These are phyloP conservation scores for Drosophila kanekoi DNA, from an alignment of 2,888 invertebrate species.

Conservation along the genomic window DNA sequence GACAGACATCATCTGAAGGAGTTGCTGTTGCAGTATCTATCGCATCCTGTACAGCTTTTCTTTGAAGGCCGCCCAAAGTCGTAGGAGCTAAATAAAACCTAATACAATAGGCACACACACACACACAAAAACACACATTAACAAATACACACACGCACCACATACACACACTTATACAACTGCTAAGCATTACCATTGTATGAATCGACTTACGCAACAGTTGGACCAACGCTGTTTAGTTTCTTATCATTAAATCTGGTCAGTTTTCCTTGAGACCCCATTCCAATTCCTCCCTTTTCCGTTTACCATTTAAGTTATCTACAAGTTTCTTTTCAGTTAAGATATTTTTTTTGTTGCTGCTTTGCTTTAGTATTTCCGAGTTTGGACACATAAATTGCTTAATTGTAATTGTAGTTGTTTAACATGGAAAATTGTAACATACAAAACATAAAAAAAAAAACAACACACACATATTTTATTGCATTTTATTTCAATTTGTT, in stretches of 20 bases:
- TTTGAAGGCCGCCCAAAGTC: slow-evolving; percentile 51
- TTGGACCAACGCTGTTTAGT: slow-evolving; percentile 55
- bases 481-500: slow-evolving; percentile 23
- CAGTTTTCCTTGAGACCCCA: slow-evolving; percentile 23
- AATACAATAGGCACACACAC: slow-evolving; percentile 33
- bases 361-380: slow-evolving; percentile 8
- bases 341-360: slow-evolving; percentile 13
- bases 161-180: slow-evolving; percentile 34
- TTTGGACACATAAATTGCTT: slow-evolving; percentile 30
- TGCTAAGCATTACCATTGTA: slow-evolving; percentile 61
- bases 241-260: slow-evolving; percentile 18
- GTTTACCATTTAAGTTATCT: slow-evolving; percentile 34
- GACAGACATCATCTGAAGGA: slow-evolving; percentile 30
- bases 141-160: slow-evolving; percentile 16
- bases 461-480: slow-evolving; percentile 18
- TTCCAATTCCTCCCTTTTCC: slow-evolving; percentile 9
- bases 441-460: slow-evolving; percentile 30
- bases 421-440: slow-evolving; percentile 38
- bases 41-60: slow-evolving; percentile 38
- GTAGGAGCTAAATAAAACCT: slow-evolving; percentile 46
- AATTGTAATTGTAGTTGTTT: slow-evolving; percentile 33
- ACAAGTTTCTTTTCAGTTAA: background rate
- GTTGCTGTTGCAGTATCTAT: slow-evolving; percentile 32
- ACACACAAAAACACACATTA: slow-evolving; percentile 9
- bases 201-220: slow-evolving; percentile 59